phyloP scores from a whole-genome alignment of 1,140 invertebrate species.

The Anoplophora glabripennis region DNA sequence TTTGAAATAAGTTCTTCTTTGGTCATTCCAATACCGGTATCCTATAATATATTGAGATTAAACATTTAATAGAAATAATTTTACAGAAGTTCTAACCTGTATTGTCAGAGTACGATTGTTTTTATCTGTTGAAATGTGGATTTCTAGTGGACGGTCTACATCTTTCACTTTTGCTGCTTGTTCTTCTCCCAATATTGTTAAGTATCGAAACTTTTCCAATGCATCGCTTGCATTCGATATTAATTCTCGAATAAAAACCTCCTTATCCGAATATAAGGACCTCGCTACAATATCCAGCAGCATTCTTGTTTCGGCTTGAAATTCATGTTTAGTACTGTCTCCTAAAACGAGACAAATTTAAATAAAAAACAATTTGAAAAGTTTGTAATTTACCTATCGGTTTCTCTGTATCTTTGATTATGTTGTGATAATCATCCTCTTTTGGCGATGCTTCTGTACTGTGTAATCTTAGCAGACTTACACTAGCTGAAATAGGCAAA shows the following conservation, averaged over 20 bases:
- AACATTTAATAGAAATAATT: slow-evolving; percentile 16
- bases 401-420: slow-evolving; percentile 57
- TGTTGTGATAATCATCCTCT: slow-evolving; percentile 50
- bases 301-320: slow-evolving; percentile 95
- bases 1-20: slow-evolving; percentile 87
- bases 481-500: slow-evolving; percentile 5
- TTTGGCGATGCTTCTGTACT: slow-evolving; percentile 22
- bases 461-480: slow-evolving; percentile 7
- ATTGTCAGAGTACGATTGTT: slow-evolving; percentile 80
- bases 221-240: slow-evolving; percentile 98
- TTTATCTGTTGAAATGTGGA: slow-evolving; percentile 88
- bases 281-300: slow-evolving; percentile 95
- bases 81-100: slow-evolving; percentile 57
- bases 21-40: slow-evolving; percentile 93
- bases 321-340: slow-evolving; percentile 67
- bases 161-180: slow-evolving; percentile 44
- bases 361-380: slow-evolving; percentile 28
- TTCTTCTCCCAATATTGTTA: slow-evolving; percentile 56
- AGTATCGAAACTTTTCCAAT: slow-evolving; percentile 84
- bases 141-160: slow-evolving; percentile 70
- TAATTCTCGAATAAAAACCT: slow-evolving; percentile 93
- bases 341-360: slow-evolving; percentile 41
- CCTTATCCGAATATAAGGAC: slow-evolving; percentile 96
- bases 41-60: slow-evolving; percentile 52
- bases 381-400: slow-evolving; percentile 50